These are phyloP conservation scores for Balaeniceps rex DNA, from an alignment of 2,113 vertebrate genomes.

Conservation along the genomic window DNA sequence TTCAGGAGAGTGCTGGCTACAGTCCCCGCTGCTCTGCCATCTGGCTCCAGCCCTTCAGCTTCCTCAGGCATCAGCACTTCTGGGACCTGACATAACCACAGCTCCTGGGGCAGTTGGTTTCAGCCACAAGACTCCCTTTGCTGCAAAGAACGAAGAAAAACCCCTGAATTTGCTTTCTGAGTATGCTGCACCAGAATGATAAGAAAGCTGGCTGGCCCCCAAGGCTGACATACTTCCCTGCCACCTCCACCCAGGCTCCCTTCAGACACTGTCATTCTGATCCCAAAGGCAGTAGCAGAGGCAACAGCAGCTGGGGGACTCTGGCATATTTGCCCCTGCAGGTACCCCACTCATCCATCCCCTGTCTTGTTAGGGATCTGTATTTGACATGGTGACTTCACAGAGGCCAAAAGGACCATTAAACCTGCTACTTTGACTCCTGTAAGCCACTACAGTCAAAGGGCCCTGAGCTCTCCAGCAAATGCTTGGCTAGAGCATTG, in stretches of 20 bases:
- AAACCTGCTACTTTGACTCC: not conserved
- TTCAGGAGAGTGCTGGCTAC: not conserved
- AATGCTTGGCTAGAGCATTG: not conserved
- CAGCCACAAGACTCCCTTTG: not conserved
- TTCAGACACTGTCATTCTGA: not conserved
- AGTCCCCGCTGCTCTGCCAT: not conserved
- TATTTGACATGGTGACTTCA: not conserved
- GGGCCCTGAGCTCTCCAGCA: not conserved
- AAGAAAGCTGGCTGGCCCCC: not conserved
- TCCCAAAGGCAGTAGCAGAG: not conserved
- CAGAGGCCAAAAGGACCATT: not conserved
- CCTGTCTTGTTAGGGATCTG: not conserved
- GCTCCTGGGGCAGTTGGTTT: not conserved
- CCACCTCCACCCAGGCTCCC: not conserved
- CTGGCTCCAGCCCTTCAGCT: not conserved
- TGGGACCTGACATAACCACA: not conserved
- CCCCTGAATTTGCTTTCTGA: not conserved
- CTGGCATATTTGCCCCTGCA: fast-evolving
- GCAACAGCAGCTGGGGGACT: not conserved
- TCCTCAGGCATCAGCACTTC: not conserved
- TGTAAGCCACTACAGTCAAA: not conserved
- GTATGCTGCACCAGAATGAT: not conserved
- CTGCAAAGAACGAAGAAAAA: not conserved
- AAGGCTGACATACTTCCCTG: not conserved
- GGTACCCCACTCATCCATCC: not conserved